Evolutionary conservation across 2,113 vertebrate species (phyloP).

Genomic region (Aythya baeri): DNA sequence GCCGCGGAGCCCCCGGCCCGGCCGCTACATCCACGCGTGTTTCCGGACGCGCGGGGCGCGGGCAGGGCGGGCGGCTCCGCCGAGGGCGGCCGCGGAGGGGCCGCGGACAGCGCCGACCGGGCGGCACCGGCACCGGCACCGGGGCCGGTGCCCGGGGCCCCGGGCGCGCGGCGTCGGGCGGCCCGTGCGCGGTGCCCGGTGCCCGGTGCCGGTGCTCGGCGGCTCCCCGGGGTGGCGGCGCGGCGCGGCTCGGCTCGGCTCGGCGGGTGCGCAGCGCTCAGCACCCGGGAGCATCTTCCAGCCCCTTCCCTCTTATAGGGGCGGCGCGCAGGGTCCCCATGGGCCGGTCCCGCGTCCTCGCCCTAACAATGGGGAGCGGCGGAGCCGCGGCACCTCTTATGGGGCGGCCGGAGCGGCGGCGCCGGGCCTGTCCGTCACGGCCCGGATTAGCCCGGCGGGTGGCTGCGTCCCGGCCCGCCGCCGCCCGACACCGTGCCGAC

Average conservation of each 20-base stretch:
- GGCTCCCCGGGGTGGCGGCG: too few species aligned
- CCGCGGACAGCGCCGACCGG: too few species aligned
- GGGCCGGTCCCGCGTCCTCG: constrained; percentile 52
- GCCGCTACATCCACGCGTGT: constrained; percentile 66
- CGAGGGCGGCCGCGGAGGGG: too few species aligned
- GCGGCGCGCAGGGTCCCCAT: constrained; percentile 56
- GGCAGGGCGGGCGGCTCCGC: background rate
- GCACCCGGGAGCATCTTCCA: constrained; percentile 42
- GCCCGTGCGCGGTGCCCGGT: background rate
- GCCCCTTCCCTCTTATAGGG: constrained; percentile 67
- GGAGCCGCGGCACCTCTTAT: constrained; percentile 90
- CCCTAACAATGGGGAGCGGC: constrained; percentile 81
- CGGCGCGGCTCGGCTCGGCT: background rate
- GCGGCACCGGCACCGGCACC: background rate
- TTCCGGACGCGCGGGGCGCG: constrained; percentile 52
- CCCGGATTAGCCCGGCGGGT: constrained; percentile 56
- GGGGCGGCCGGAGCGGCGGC: constrained; percentile 87
- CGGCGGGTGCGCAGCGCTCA: constrained; percentile 14
- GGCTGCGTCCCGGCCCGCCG: constrained; percentile 5
- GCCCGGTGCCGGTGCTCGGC: background rate
- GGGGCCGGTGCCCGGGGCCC: background rate
- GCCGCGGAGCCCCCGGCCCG: constrained; percentile 58
- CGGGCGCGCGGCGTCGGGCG: too few species aligned
- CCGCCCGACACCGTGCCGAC: too few species aligned
- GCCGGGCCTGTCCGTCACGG: constrained; percentile 57